These are phyloP conservation scores for Mnemiopsis leidyi DNA, from an alignment of 37 sponge, comb jelly and placozoan genomes.

Conservation along the genomic window DNA sequence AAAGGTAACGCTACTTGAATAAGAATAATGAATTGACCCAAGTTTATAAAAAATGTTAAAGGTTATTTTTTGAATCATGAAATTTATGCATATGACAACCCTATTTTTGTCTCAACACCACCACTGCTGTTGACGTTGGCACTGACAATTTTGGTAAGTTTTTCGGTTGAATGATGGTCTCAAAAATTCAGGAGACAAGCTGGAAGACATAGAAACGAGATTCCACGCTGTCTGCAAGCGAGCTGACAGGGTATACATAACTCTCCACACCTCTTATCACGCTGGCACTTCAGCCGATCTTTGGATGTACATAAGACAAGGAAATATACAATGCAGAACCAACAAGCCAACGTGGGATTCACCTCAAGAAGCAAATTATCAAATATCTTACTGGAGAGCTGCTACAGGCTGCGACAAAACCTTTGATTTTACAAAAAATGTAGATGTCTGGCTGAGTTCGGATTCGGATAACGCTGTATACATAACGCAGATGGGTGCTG, in stretches of 20 bases:
- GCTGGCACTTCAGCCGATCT: constrained; percentile 2
- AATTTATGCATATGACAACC: no score
- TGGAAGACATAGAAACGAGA: not conserved
- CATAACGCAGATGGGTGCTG: not conserved
- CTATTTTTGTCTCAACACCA: no score
- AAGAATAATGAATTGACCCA: no score
- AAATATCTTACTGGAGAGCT: no score
- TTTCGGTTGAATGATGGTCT: no score
- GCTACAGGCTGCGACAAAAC: not conserved
- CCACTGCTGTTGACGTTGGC: no score
- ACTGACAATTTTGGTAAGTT: no score
- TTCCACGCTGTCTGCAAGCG: not conserved
- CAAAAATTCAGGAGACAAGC: no score
- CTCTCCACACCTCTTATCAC: not conserved
- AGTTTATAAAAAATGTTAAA: no score
- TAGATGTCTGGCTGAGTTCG: not conserved
- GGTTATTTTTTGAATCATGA: no score
- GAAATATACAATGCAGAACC: not conserved
- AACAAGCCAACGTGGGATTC: not conserved
- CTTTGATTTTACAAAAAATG: not conserved
- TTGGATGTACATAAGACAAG: constrained; percentile 5
- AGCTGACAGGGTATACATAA: not conserved
- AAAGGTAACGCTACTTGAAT: no score
- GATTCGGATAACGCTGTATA: not conserved
- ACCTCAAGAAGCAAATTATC: not conserved